A percentile compares a stretch with the other conserved stretches of the same genome.
Conservation (phyloP, 2,797 vertebrate species). For the Alosa sapidissima region DNA sequence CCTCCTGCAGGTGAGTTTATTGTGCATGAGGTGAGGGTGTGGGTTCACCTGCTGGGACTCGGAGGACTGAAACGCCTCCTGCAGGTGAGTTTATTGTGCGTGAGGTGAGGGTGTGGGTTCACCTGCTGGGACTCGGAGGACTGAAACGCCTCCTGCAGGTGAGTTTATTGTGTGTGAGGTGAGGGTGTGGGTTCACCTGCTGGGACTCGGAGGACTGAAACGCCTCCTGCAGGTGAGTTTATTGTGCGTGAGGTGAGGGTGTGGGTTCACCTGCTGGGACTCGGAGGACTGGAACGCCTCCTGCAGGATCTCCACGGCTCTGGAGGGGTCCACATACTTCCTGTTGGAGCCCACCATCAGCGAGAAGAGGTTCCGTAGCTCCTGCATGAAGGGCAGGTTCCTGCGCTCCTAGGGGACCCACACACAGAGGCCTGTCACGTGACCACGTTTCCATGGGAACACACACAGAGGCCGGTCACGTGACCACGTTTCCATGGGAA, state of each 20-base stretch:
- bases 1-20: slow-evolving; percentile 90
- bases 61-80: no score
- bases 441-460: background rate
- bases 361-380: slow-evolving; percentile 92
- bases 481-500: no score
- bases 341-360: slow-evolving; percentile 95
- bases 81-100: background rate
- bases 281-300: slow-evolving; percentile 98
- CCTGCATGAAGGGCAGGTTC: slow-evolving; percentile 97
- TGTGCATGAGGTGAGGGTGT: background rate
- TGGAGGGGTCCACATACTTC: slow-evolving; percentile 96
- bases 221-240: no score
- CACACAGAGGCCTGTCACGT: background rate
- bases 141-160: slow-evolving; percentile 97
- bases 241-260: slow-evolving; percentile 1
- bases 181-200: background rate
- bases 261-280: slow-evolving; percentile 88
- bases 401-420: slow-evolving; percentile 83
- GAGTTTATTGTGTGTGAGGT: background rate
- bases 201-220: no score
- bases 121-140: no score
- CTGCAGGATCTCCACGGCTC: slow-evolving; percentile 97
- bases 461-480: no score
- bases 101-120: background rate
- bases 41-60: no score